phyloP scores from a whole-genome alignment of 2,113 vertebrate genomes.

The Chaenogobius annularis region DNA sequence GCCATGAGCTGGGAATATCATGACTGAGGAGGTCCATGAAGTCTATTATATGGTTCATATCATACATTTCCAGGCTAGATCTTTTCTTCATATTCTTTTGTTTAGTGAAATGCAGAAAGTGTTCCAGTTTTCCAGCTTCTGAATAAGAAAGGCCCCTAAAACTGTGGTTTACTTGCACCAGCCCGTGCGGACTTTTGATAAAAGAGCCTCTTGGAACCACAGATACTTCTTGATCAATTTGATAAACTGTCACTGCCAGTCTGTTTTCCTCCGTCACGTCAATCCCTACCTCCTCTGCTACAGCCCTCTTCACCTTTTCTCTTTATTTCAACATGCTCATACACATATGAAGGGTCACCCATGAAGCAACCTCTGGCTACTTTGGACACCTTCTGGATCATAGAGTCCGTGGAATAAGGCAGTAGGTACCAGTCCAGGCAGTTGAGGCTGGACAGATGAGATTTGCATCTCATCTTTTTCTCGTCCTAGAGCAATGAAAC shows the following conservation, averaged over 20 bases:
- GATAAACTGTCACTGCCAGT: slow-evolving; percentile 80
- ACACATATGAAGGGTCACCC: too few species aligned
- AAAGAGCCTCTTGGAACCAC: slow-evolving; percentile 87
- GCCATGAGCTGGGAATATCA: slow-evolving; percentile 91
- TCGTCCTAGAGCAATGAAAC: too few species aligned
- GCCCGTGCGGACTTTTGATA: slow-evolving; percentile 80
- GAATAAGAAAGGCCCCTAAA: slow-evolving; percentile 86
- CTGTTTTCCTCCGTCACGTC: slow-evolving; percentile 86
- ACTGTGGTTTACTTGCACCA: slow-evolving; percentile 82
- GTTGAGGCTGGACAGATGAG: too few species aligned
- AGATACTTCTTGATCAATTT: slow-evolving; percentile 85
- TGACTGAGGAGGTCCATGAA: slow-evolving; percentile 89
- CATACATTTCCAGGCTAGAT: slow-evolving; percentile 81
- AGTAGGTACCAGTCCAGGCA: too few species aligned
- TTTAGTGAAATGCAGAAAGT: slow-evolving; percentile 87
- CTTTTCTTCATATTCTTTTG: slow-evolving; percentile 81
- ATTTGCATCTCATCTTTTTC: too few species aligned
- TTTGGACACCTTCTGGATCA: too few species aligned
- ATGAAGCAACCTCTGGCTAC: too few species aligned
- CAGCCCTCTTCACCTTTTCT: too few species aligned
- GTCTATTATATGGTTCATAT: slow-evolving; percentile 85
- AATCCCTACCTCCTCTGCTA: slow-evolving; percentile 27
- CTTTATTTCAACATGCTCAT: too few species aligned
- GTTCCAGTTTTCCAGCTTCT: slow-evolving; percentile 84
- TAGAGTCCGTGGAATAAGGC: too few species aligned